phyloP scores from a whole-genome alignment of 2,888 invertebrate genomes.

The Lasioglossum vierecki region DNA sequence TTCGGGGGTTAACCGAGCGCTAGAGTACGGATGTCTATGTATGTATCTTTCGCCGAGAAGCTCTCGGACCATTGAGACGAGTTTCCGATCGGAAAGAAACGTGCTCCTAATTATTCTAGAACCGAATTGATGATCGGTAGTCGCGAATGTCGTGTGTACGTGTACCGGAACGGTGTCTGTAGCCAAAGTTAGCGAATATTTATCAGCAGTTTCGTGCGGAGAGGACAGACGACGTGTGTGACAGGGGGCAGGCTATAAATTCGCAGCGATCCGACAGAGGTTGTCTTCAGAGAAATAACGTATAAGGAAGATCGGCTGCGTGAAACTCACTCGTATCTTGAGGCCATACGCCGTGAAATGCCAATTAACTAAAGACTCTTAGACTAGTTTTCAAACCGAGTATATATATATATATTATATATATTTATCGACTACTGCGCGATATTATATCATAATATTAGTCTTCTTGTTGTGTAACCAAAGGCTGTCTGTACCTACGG shows the following conservation, averaged over 20 bases:
- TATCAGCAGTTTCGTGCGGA: conserved; percentile 35
- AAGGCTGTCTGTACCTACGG: conserved; percentile 76
- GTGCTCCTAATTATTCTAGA: conserved; percentile 9
- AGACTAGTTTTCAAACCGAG: conserved; percentile 73
- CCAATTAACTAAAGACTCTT: conserved; percentile 82
- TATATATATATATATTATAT: conserved; percentile 48
- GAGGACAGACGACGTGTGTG: conserved; percentile 10
- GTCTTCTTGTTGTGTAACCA: conserved; percentile 74
- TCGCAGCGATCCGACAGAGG: conserved; percentile 6
- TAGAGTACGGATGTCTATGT: background rate
- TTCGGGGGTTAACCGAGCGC: background rate
- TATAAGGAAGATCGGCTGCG: conserved; percentile 21
- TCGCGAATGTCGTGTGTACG: conserved; percentile 21
- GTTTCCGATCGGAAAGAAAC: background rate
- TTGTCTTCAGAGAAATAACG: conserved; percentile 18
- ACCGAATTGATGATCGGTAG: background rate
- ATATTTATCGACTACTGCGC: conserved; percentile 69
- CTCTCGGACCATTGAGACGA: background rate
- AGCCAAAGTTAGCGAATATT: conserved; percentile 55
- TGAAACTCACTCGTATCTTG: conserved; percentile 63
- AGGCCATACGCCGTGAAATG: conserved; percentile 80
- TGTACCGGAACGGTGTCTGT: conserved; percentile 37
- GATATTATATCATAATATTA: conserved; percentile 71
- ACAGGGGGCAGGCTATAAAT: conserved; percentile 20
- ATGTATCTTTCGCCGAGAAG: background rate